A percentile compares a stretch with the other conserved stretches of the same genome.
Conservation (phyloP, 2,888 invertebrate species). For the Lasius platythorax region DNA sequence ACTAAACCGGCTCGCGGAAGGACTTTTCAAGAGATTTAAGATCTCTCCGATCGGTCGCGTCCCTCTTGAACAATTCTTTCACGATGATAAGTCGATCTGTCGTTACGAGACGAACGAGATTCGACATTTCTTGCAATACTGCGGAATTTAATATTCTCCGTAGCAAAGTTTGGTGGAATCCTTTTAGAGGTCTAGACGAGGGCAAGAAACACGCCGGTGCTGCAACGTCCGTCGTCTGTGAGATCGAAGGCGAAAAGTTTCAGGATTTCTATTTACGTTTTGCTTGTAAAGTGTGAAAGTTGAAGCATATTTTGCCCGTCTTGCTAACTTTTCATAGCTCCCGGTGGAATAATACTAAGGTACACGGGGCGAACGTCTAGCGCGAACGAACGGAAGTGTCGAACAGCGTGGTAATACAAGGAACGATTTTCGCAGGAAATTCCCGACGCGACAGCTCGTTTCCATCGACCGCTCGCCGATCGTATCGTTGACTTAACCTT, state of each 20-base stretch:
- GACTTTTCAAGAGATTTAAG: conserved; percentile 50
- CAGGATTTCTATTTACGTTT: conserved; percentile 59
- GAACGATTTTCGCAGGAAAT: conserved; percentile 13
- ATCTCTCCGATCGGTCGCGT: conserved; percentile 41
- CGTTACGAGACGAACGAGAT: conserved; percentile 52
- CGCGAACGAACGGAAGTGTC: conserved; percentile 32
- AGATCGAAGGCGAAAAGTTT: conserved; percentile 58
- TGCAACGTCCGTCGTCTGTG: conserved; percentile 19
- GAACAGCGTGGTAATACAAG: conserved; percentile 35
- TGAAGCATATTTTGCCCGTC: conserved; percentile 56
- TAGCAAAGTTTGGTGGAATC: conserved; percentile 51
- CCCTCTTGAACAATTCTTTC: conserved; percentile 41
- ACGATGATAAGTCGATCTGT: conserved; percentile 55
- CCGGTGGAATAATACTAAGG: conserved; percentile 49
- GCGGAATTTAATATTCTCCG: conserved; percentile 53
- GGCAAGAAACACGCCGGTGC: conserved; percentile 46
- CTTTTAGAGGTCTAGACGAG: conserved; percentile 42
- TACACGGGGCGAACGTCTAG: conserved; percentile 34
- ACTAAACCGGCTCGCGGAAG: conserved; percentile 36
- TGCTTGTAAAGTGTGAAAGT: conserved; percentile 59
- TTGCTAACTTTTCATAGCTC: conserved; percentile 57
- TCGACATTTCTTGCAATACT: conserved; percentile 53
- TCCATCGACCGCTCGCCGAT: conserved; percentile 13
- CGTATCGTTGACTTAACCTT: neutral
- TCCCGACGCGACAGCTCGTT: neutral